Base-by-base conservation (phyloP, 2,888 invertebrate species). In the Baccha elongata region DNA sequence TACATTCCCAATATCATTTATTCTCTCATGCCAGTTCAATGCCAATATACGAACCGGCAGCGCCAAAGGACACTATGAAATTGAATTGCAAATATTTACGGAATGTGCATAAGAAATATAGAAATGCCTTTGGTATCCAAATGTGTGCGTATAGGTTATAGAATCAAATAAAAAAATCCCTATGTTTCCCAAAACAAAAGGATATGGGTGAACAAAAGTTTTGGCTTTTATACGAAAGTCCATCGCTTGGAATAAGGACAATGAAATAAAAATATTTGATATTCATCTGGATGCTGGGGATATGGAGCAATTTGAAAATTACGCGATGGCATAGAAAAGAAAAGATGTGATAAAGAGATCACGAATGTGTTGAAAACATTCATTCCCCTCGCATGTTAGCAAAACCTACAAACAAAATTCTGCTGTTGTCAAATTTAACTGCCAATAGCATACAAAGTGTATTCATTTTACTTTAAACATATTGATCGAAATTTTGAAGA, bases 41-140 rank as follows among this genome's bases (percentile, higher is more conserved):
- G 3, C 26, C 26, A 6, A 26, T 26, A 26, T 26, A 26, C 26
- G 6, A 26, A 26, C 3, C 26, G 6, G 3, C 11, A 42, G 42
- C 52, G 62, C 71, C 71, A 35, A 62, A 62, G 71, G 52, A 72
- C 71, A 72, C 71, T 62, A 23, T 52, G 71, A 72, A 71, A 72
- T 72, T 72, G 71, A 72, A 72, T 72, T 72, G 71, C 71, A 72
- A 72, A 72, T 72, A 72, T 72, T 72, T 62, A 52, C 42, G 71
- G 62, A 62, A 72, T 72, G 71, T 72, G 71, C 71, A 72, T 62
- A 72, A 60, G 71, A 40, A 71, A 60, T 60, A 71, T 71, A 58
- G 26, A 50, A 52, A 32, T 40, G 52, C 32, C 48, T 65, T 52
- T 50, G 50, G 26, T 42, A 50, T n/a, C 26, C 50, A 71, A 50